Evolutionary conservation across 2,888 invertebrate genomes (phyloP).

Genomic region (Ptychoptera contaminata): DNA sequence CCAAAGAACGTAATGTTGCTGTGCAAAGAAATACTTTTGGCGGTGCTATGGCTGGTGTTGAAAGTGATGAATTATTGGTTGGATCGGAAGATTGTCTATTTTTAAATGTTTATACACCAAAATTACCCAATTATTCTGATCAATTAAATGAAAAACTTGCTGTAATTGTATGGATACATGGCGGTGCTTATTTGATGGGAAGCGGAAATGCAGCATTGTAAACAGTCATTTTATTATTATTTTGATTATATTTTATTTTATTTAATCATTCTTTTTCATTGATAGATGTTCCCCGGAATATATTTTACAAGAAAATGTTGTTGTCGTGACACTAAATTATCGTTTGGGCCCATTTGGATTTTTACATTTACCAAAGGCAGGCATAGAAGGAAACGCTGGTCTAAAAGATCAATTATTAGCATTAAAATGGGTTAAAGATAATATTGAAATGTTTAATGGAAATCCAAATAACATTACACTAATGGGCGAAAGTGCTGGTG

Average conservation of each 20-base stretch:
- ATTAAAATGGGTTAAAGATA: constrained; percentile 30
- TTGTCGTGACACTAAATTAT: constrained; percentile 27
- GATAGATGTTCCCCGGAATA: constrained; percentile 22
- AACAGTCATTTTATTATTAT: constrained; percentile 4
- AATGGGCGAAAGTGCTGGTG: constrained; percentile 28
- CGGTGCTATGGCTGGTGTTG: background rate
- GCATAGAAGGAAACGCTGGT: constrained; percentile 25
- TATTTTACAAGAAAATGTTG: constrained; percentile 23
- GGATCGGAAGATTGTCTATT: constrained; percentile 27
- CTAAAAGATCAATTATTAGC: constrained; percentile 29
- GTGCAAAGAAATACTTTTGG: constrained; percentile 21
- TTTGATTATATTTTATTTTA: background rate
- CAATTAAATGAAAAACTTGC: constrained; percentile 13
- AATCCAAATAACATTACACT: constrained; percentile 8
- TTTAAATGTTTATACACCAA: constrained; percentile 24
- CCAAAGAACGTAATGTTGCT: constrained; percentile 19
- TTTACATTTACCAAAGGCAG: constrained; percentile 22
- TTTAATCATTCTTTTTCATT: background rate
- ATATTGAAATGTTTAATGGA: constrained; percentile 27
- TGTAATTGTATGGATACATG: constrained; percentile 30
- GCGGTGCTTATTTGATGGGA: constrained; percentile 25
- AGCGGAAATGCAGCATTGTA: constrained; percentile 24
- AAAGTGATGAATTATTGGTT: constrained; percentile 6
- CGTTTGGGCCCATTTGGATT: constrained; percentile 27
- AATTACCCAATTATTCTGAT: constrained; percentile 4